Evolutionary conservation across 2,888 invertebrate genomes (phyloP), one percentile per base, ranked within the genome.

Genomic region (Nycteola revayana): DNA sequence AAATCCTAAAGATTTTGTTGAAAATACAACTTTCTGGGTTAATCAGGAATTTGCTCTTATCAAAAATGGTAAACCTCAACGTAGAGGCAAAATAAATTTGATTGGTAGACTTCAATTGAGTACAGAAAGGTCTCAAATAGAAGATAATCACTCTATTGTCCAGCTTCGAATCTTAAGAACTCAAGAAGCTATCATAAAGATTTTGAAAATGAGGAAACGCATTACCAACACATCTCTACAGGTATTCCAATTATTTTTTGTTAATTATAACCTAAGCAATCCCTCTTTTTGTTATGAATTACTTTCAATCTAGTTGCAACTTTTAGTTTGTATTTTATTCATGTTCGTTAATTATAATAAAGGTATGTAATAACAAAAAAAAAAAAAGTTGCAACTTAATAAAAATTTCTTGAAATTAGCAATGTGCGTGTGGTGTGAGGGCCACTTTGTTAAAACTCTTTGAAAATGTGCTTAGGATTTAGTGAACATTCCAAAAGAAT

Each of bases 121-220:
- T 56, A 98, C 98, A 1, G 98, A 98, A 80, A 91, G 97, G 55
- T 97, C 96, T 51, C 96, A 97, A 81, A 94, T 98, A 73, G 98
- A 99, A 83, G 99, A 99, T 79, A 98, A 98, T 84, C 98, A 99
- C 83, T 98, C 98, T 36, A 99, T 99, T 72, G 97, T 99, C 45
- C 98, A 98, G 77, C 90, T 99, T 33, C 92, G 99, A 72, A 98
- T 98, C 77, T 90, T 98, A 54, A 91, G 99, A 64, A 93, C 93
- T 8, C 92, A 99, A 92, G 99, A 99, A 89, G 99, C 99, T 11
- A 98, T 99, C 49, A 98, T 99, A 52, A 99, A 99, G 89, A 98
- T 99, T 45, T 90, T 99, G 83, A 99, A 99, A 87, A 99, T 98
- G 96, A 91, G 99, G 43, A 99, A 99, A 78, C 92, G 94, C 44